A percentile compares a stretch with the other conserved stretches of the same genome.
Evolutionary conservation across 2,888 invertebrate genomes (phyloP).

Genomic region (Xestobium rufovillosum): DNA sequence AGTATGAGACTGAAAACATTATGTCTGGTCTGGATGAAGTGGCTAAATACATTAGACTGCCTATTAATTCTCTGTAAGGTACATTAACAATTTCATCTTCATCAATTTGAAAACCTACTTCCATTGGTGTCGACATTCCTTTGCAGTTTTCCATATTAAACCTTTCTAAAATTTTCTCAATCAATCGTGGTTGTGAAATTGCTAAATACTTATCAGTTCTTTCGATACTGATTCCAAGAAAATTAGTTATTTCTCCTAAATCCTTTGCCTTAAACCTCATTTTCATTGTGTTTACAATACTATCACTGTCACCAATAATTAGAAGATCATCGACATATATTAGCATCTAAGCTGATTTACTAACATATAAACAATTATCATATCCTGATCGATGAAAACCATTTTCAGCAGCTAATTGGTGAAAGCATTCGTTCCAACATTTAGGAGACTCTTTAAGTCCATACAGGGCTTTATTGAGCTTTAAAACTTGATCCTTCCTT

Average conservation of each 20-base stretch:
- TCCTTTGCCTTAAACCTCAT: constrained; percentile 5
- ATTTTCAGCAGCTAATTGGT: too few species aligned
- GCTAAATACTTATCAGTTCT: constrained; percentile 5
- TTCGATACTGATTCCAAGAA: constrained; percentile 6
- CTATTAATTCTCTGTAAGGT: constrained; percentile 18
- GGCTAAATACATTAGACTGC: constrained; percentile 20
- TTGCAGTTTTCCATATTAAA: constrained; percentile 21
- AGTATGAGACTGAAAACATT: constrained; percentile 17
- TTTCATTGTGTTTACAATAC: neutral
- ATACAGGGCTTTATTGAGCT: constrained; percentile 13
- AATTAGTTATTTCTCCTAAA: constrained; percentile 6
- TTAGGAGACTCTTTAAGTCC: neutral
- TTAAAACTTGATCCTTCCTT: constrained; percentile 9
- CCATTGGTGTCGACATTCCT: constrained; percentile 17
- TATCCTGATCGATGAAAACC: neutral
- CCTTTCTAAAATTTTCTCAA: constrained; percentile 16
- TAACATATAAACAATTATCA: neutral
- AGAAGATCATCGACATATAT: neutral
- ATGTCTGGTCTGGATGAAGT: constrained; percentile 20
- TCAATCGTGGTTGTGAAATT: constrained; percentile 15
- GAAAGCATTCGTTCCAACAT: neutral
- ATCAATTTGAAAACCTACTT: constrained; percentile 14
- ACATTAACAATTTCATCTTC: constrained; percentile 9
- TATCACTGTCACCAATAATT: neutral
- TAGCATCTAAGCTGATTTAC: neutral